phyloP scores from a whole-genome alignment of 2,888 invertebrate genomes.

The Meta bourneti region DNA sequence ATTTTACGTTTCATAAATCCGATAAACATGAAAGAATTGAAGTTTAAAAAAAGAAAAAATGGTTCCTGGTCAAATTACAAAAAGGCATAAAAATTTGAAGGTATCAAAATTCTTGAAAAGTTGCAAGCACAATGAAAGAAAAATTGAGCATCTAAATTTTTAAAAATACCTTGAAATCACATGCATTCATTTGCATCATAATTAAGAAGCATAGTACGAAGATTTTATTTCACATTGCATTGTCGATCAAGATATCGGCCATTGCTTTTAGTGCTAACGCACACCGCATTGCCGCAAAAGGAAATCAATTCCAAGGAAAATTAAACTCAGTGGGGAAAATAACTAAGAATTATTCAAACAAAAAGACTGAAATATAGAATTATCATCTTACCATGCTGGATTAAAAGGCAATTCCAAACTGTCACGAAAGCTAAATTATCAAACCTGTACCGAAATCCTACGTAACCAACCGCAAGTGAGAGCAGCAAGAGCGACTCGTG shows the following conservation, averaged over 20 bases:
- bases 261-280: slow-evolving; percentile 60
- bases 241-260: slow-evolving; percentile 51
- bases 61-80: neutral
- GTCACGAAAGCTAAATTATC: slow-evolving; percentile 64
- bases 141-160: neutral
- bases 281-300: slow-evolving; percentile 73
- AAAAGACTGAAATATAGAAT: neutral
- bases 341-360: neutral
- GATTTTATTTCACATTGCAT: slow-evolving; percentile 13
- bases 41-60: slow-evolving; percentile 2
- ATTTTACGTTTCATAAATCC: neutral
- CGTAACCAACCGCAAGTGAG: slow-evolving; percentile 39
- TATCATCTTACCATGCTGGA: slow-evolving; percentile 59
- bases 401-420: slow-evolving; percentile 52
- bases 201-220: too few species aligned
- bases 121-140: neutral
- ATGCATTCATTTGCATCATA: neutral
- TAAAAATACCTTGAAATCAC: neutral
- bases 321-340: neutral
- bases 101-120: slow-evolving; percentile 1
- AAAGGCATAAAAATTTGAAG: neutral
- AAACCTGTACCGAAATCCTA: slow-evolving; percentile 32
- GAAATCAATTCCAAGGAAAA: slow-evolving; percentile 40
- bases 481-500: slow-evolving; percentile 52
- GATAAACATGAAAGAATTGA: neutral